These are phyloP conservation scores for Sminthurinus aureus DNA, from an alignment of 2,888 invertebrate species.

Conservation along the genomic window DNA sequence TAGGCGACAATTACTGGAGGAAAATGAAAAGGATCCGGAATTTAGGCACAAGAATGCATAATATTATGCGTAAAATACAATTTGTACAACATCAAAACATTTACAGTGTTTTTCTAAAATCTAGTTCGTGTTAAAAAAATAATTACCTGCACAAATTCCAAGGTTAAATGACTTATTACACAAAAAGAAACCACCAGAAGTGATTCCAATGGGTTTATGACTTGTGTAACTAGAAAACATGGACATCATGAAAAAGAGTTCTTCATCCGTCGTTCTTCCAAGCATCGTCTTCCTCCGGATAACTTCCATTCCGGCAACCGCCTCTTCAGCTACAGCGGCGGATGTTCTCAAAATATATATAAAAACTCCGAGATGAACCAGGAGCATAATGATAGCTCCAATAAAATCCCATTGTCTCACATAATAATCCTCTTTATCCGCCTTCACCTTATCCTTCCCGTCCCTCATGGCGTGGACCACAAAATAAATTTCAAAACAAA, in stretches of 20 bases:
- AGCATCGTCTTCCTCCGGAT: conserved; percentile 50
- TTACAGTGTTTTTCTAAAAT: too few species aligned
- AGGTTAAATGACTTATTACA: conserved; percentile 48
- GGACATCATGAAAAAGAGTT: conserved; percentile 47
- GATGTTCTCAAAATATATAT: conserved; percentile 5
- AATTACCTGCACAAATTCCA: conserved; percentile 6
- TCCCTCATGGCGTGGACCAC: conserved; percentile 17
- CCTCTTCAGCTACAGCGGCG: conserved; percentile 50
- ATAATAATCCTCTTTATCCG: conserved; percentile 21
- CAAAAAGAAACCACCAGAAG: conserved; percentile 46
- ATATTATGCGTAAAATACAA: too few species aligned
- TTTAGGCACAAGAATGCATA: too few species aligned
- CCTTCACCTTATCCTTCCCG: not conserved
- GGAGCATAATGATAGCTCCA: conserved; percentile 25
- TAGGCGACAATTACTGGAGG: conserved; percentile 17
- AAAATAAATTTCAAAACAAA: conserved; percentile 44
- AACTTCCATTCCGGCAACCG: conserved; percentile 47
- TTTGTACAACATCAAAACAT: too few species aligned
- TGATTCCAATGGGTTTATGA: conserved; percentile 38
- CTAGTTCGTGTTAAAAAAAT: too few species aligned
- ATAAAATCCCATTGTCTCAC: conserved; percentile 43
- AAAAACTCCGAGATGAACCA: not conserved
- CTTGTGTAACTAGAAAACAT: conserved; percentile 49
- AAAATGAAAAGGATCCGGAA: too few species aligned
- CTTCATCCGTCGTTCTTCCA: conserved; percentile 47